Base-by-base conservation (phyloP, 2,888 invertebrate species). In the Antitype chi region DNA sequence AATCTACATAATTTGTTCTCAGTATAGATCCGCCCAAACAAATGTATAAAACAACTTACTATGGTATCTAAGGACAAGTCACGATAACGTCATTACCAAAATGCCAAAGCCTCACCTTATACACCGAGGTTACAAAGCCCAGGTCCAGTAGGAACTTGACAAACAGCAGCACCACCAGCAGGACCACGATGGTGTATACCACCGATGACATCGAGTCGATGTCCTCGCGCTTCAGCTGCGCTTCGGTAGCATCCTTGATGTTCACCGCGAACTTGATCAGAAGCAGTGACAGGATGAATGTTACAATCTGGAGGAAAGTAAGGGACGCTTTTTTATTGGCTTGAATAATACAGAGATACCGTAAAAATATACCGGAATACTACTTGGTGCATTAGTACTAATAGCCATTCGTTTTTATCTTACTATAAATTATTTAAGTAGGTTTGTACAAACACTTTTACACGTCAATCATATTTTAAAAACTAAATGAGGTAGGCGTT, bases 201-300 rank as follows among this genome's bases (percentile, higher is more conserved):
- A 96, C 95, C 0, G 94, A 93, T 0, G 94, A 90, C 90, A 95
- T 91, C 0, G 90, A 90, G 67, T 96, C 96, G 0, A 86, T 84
- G 28, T 94, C 94, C 0, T 94, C 95, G 0, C 93, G 88, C 76
- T 91, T 93, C 73, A 90, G 90, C 63, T 92, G 89, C 7, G 91
- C 88, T 23, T 92, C 93, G 5, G 90, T 87, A 0, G 90, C 87
- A 0, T 91, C 91, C 72, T 93, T 92, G 70, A 95, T 91, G 86
- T 95, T 95, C 78, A 94, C 93, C 3, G 96, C 96, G 72, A 95
- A 93, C 0, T 94, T 93, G 52, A 95, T 94, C 78, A 96, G 89
- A n/a, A 96, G 90, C 55, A 95, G 91, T 6, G 93, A 94, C 32
- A 94, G 82, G n/a, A 94, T 88, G 86, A 96, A 95, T 0, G 96